Base-by-base conservation (phyloP, 2,113 vertebrate species). In the Pollimyrus isidori region DNA sequence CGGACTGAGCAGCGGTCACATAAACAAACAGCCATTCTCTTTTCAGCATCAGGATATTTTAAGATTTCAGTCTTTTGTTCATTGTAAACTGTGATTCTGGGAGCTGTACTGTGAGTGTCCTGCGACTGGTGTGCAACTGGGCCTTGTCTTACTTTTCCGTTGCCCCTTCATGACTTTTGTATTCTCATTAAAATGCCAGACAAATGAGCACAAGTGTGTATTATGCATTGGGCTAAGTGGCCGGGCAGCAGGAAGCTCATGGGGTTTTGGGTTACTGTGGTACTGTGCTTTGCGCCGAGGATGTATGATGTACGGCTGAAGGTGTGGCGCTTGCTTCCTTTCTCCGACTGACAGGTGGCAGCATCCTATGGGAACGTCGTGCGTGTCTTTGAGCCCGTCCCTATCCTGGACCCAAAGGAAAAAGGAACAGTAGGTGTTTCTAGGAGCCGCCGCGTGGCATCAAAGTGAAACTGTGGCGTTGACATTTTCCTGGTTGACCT, bases 311-410 rank as follows among this genome's bases (percentile, higher is more conserved):
- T 21, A 42, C 35, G 17, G 30, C 73, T 80, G 73, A 80, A 39
- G 73, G 73, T 42, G 82, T n/a, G 39, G 3, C 7, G 2, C 21
- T 84, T 48, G 9, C 85, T 86, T 46, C 11, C 86, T 83, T 42
- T 2, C 17, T 86, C 11, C 89, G 7, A 17, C 88, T n/a, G 5
- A 90, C 94, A 99, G 98, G 98, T 99, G 96, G 98, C 98, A 94
- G 98, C 98, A 94, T 99, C 98, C 90, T 99, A 99, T 1, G 98
- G 97, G 93, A 98, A 96, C 84, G 93, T 96, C 62, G 94, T 99
- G 91, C 98, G 96, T 93, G 92, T 99, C 91, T 99, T 99, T 95
- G 98, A 99, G 93, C 98, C 98, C 84, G 91, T 97, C 92, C 95
- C 92, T 84, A 88, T 95, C 53, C 91, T 94, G 48, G 97, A 97